Conservation (phyloP, 2,113 vertebrate species). For the Petrocephalus microphthalmus region DNA sequence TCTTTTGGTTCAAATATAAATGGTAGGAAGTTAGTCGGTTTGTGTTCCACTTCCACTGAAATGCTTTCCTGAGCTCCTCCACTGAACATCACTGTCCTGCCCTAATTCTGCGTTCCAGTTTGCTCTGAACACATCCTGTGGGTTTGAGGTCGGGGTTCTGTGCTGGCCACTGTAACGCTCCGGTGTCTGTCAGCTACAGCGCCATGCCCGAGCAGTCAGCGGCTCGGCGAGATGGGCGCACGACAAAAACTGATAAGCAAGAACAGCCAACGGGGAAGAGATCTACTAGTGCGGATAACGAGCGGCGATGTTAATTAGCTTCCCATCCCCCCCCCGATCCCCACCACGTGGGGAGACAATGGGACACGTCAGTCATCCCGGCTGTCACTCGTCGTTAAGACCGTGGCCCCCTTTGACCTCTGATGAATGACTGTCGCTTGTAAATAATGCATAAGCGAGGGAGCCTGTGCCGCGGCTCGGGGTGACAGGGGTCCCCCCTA, state of each 20-base stretch:
- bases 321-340: not conserved
- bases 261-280: not conserved
- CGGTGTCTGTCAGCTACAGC: not conserved
- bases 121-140: not conserved
- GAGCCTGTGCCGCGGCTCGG: not conserved
- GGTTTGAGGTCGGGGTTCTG: not conserved
- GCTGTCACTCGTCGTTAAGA: conserved; percentile 9
- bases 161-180: not conserved
- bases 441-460: conserved; percentile 8
- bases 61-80: not conserved
- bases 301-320: conserved; percentile 10
- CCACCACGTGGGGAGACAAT: not conserved
- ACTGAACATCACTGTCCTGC: not conserved
- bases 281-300: not conserved
- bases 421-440: not conserved
- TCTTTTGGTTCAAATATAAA: not conserved
- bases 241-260: not conserved
- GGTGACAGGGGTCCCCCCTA: not conserved
- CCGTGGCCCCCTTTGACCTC: not conserved
- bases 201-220: not conserved
- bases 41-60: not conserved
- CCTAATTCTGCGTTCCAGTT: not conserved
- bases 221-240: not conserved
- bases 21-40: not conserved
- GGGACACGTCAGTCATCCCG: not conserved